These are phyloP conservation scores for Menidia beryllina DNA, from an alignment of 2,113 vertebrate genomes.

Conservation along the genomic window DNA sequence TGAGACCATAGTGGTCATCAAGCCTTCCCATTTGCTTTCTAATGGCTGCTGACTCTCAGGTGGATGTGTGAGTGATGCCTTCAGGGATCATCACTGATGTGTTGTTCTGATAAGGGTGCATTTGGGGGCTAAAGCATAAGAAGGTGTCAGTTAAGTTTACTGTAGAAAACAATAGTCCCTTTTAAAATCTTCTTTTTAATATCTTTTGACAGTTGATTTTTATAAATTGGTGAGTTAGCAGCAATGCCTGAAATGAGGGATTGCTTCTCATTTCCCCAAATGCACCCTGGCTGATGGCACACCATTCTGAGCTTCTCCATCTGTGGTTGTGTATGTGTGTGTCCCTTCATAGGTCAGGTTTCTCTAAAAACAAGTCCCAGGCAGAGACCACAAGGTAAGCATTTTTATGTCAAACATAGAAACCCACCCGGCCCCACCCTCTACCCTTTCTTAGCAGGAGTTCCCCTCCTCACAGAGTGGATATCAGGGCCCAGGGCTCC, in stretches of 20 bases:
- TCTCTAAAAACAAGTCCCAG: conserved; percentile 78
- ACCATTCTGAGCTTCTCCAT: conserved; percentile 75
- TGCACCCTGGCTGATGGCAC: conserved; percentile 68
- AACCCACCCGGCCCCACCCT: not conserved
- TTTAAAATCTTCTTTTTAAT: conserved; percentile 33
- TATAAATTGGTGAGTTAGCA: conserved; percentile 55
- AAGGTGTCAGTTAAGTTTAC: conserved; percentile 5
- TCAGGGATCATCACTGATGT: conserved; percentile 50
- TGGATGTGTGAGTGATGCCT: conserved; percentile 44
- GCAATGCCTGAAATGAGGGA: conserved; percentile 25
- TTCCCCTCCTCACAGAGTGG: conserved; percentile 25
- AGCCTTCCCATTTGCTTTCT: conserved; percentile 59
- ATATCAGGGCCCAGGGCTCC: conserved; percentile 36
- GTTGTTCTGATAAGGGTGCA: conserved; percentile 61
- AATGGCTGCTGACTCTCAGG: conserved; percentile 37
- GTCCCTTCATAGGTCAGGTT: conserved; percentile 77
- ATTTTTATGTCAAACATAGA: conserved; percentile 65
- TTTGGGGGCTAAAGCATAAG: conserved; percentile 49
- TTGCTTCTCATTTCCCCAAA: conserved; percentile 39
- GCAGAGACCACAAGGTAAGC: conserved; percentile 79
- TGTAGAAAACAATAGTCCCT: conserved; percentile 1
- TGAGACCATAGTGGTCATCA: conserved; percentile 64
- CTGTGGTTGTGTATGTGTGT: conserved; percentile 74
- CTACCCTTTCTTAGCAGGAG: conserved; percentile 22
- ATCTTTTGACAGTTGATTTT: conserved; percentile 57